Conservation (phyloP, 2,888 invertebrate genomes). For the Macrophya annulata region DNA sequence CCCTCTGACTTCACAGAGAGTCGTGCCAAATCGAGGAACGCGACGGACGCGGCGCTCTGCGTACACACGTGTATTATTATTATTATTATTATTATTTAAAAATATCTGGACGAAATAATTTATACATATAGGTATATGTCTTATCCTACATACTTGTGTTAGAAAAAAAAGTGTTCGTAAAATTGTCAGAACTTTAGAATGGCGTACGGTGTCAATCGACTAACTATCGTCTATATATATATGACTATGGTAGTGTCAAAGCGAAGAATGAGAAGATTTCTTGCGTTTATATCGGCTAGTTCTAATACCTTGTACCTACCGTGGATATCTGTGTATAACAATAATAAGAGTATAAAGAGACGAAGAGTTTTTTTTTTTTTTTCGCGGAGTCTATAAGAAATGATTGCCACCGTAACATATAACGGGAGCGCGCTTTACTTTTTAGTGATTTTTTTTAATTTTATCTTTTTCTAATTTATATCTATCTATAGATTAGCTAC, state of each 20-base stretch:
- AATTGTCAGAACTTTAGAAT: background rate
- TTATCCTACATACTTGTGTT: no score
- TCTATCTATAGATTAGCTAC: background rate
- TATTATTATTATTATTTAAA: background rate
- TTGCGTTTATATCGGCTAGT: background rate
- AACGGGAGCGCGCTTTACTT: slow-evolving; percentile 1
- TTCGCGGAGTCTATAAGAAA: background rate
- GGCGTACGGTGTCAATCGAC: slow-evolving; percentile 1
- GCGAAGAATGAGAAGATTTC: slow-evolving; percentile 15
- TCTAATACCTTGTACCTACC: background rate
- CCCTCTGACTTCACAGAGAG: background rate
- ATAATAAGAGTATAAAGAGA: background rate
- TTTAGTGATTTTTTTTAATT: background rate
- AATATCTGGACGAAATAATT: no score
- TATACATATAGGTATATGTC: background rate
- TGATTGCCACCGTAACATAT: slow-evolving; percentile 21
- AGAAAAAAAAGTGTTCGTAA: background rate
- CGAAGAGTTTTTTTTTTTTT: background rate
- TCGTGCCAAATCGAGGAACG: background rate
- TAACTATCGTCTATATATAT: background rate
- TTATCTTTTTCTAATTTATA: background rate
- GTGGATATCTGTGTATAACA: background rate
- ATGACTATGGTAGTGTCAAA: background rate
- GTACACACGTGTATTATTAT: background rate
- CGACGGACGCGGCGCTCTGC: background rate